These are phyloP conservation scores for Leuciscus waleckii DNA, from an alignment of 2,797 vertebrate species.

Conservation along the genomic window DNA sequence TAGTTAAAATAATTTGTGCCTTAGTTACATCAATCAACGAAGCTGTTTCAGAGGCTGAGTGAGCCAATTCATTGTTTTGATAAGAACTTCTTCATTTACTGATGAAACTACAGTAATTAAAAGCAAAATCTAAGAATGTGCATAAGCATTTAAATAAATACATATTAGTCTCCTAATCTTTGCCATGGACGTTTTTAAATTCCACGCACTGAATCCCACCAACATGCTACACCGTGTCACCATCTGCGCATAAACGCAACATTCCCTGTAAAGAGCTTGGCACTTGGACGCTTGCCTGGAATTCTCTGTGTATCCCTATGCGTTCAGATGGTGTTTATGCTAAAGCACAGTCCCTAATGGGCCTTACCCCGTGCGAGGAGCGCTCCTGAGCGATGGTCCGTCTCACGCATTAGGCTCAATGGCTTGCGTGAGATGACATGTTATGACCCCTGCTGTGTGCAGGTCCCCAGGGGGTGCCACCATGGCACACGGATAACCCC, in stretches of 20 bases:
- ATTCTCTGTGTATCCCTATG: constrained; percentile 33
- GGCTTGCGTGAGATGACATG: constrained; percentile 69
- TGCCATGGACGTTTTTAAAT: neutral
- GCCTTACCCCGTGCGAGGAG: constrained; percentile 58
- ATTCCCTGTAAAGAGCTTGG: constrained; percentile 24
- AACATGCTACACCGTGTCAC: neutral
- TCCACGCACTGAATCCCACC: constrained; percentile 8
- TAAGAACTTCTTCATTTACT: neutral
- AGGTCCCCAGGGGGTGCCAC: constrained; percentile 45
- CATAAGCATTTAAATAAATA: neutral
- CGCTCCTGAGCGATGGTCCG: constrained; percentile 61
- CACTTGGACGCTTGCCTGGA: constrained; percentile 45
- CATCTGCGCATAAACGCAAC: neutral
- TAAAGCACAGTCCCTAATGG: constrained; percentile 58
- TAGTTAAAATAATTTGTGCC: neutral
- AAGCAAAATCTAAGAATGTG: neutral
- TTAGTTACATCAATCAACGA: neutral
- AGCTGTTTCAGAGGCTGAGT: neutral
- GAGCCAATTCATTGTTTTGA: neutral
- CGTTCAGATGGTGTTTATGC: constrained; percentile 59
- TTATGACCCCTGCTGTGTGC: constrained; percentile 70
- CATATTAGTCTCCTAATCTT: neutral
- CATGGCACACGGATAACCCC: constrained; percentile 29
- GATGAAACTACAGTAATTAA: neutral
- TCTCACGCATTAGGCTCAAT: constrained; percentile 79